phyloP scores from a whole-genome alignment of 2,888 invertebrate species.

The Elysia crispata region DNA sequence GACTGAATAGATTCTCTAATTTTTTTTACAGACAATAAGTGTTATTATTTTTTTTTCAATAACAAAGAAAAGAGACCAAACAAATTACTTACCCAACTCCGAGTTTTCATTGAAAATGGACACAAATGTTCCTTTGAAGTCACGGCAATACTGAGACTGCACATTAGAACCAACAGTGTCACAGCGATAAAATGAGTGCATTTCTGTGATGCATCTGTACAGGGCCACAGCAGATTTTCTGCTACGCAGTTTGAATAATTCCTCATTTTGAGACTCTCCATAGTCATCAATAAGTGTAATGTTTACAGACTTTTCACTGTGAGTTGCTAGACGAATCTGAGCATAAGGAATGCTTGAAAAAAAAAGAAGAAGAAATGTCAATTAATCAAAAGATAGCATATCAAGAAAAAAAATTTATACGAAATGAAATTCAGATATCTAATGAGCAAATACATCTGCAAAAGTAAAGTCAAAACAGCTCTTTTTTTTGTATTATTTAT shows the following conservation, averaged over 20 bases:
- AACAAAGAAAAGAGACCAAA: no score
- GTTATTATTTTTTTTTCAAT: no score
- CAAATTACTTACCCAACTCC: conserved; percentile 67
- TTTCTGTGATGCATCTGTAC: conserved; percentile 89
- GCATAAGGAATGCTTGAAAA: conserved; percentile 72
- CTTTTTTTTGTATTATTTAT: no score
- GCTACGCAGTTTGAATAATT: conserved; percentile 88
- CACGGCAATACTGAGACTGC: conserved; percentile 91
- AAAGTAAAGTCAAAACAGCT: no score
- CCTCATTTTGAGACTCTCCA: conserved; percentile 79
- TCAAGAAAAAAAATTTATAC: no score
- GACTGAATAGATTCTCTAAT: no score
- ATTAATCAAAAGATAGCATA: neutral
- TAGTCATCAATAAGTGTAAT: conserved; percentile 70
- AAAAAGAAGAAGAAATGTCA: neutral
- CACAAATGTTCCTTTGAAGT: conserved; percentile 92
- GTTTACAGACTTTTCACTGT: conserved; percentile 69
- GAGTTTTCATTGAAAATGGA: conserved; percentile 90
- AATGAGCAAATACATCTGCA: no score
- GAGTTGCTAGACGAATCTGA: conserved; percentile 73
- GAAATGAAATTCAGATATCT: no score
- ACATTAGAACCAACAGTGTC: conserved; percentile 93
- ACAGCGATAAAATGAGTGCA: conserved; percentile 94
- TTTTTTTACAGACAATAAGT: no score
- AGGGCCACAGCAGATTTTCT: conserved; percentile 87